Base-by-base conservation (phyloP, 1,140 invertebrate species). In the Euura saliciscinereae region DNA sequence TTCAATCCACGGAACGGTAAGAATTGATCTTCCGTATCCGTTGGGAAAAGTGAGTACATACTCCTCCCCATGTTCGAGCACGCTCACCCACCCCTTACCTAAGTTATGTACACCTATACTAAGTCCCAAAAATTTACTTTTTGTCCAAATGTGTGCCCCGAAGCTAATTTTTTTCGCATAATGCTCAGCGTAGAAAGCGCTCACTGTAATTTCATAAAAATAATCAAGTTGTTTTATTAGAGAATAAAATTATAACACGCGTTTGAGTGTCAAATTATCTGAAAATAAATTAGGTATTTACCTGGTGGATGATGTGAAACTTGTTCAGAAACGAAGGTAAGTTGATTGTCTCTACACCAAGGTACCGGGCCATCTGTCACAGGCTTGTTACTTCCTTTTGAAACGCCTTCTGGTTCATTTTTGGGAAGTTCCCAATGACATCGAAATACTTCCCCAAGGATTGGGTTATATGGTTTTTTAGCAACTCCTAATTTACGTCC, bases 271-370 rank as follows among this genome's bases (percentile, higher is more conserved):
- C 28, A 28, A 28, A 28, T 28, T 66, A 67, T 69, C 44, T 44
- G 75, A 75, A 64, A 71, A 64, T 59, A 71, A 71, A 64, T 43
- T 73, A 28, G 28, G 28, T 28, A 28, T 28, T 6, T 89, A 96
- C 95, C 95, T 76, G 98, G 98, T 8, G 98, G 99, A 91, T 99
- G 98, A 90, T 99, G 98, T 7, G 97, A 99, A 4, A 99, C 98
- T 89, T 99, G 98, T 88, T 99, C 98, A 2, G 98, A 97, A 73
- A 98, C 91, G 87, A 99, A 99, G 6, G 93, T 92, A 4, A 98
- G 89, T 80, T 97, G 94, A 85, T 94, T 90, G 51, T 90, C 88
- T 5, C 89, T 90, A 81, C 94, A 95, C 95, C 95, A 96, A 11
- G 94, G 93, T 69, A 97, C 90, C 7, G 94, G 94, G 2, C 95